phyloP scores from a whole-genome alignment of 2,113 vertebrate species.

The Alaudala cheleensis region DNA sequence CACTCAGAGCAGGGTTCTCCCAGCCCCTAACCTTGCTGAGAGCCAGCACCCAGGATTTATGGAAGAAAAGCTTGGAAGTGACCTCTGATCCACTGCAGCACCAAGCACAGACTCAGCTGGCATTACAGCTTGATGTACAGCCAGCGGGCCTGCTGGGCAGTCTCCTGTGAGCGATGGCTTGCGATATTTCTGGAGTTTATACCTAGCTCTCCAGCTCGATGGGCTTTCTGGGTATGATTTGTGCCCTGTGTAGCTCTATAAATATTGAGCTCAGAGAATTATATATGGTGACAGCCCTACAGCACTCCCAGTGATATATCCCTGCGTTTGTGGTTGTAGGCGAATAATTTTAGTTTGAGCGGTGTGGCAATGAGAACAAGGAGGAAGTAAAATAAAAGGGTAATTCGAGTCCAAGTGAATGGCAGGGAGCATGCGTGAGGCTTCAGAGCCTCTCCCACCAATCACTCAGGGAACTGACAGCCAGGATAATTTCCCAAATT shows the following conservation, averaged over 20 bases:
- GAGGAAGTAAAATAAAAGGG: conserved; percentile 63
- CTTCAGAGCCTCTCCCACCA: not conserved
- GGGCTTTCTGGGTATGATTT: conserved; percentile 66
- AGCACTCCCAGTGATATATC: conserved; percentile 69
- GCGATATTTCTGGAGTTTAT: conserved; percentile 71
- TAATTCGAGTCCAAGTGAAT: conserved; percentile 30
- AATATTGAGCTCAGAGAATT: conserved; percentile 67
- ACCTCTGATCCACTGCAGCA: conserved; percentile 63
- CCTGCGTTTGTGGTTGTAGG: conserved; percentile 42
- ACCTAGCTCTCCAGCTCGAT: conserved; percentile 62
- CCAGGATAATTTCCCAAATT: not conserved
- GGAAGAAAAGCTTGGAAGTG: conserved; percentile 61
- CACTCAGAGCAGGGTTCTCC: not conserved
- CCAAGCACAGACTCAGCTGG: conserved; percentile 24
- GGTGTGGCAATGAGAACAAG: conserved; percentile 63
- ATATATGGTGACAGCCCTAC: conserved; percentile 67
- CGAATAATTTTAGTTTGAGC: conserved; percentile 63
- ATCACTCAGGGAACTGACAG: not conserved
- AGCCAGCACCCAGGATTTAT: conserved; percentile 50
- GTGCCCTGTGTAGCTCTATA: conserved; percentile 57
- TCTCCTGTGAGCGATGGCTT: conserved; percentile 63
- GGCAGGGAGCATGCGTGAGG: conserved; percentile 11
- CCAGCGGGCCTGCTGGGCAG: conserved; percentile 43
- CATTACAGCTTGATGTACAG: conserved; percentile 65
- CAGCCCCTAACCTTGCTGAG: conserved; percentile 53